Base-by-base conservation (phyloP, 2,113 vertebrate genomes). In the Fregetta grallaria region DNA sequence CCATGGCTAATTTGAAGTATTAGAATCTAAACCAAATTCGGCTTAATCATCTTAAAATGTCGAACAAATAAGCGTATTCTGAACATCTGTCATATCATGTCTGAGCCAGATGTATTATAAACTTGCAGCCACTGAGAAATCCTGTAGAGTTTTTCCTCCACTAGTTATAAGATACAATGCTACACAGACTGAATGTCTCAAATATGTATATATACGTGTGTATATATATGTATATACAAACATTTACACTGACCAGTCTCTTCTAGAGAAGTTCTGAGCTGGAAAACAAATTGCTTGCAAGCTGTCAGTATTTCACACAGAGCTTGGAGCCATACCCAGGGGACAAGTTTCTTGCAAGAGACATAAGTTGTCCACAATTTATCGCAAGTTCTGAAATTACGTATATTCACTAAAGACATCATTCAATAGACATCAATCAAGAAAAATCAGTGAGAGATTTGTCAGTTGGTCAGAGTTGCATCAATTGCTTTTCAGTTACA, bases 1-100 rank as follows among this genome's bases (percentile, higher is more conserved):
- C 77, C 62, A 63, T 61, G 17, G 68, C 72, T 91, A 95, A 88
- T 94, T 92, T 94, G 81, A 93, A 89, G 86, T 91, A 47, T 44
- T 32, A 86, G 73, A 94, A 53, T 68, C 45, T 63, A 76, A 92
- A 87, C 44, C 68, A 90, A 84, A 92, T 87, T 79, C 13, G 5
- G 32, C 44, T 94, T 94, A 63, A 94, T 95, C 56, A 4, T 83
- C 91, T 92, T 94, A 94, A 32, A 45, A 84, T 73, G 73, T 50
- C 11, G 7, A 72, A 91, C 50, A 92, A 95, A 83, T 83, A 92
- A 92, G 32, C 18, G 2, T 78, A 65, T 86, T 97, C 42, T 85
- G 47, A 94, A 76, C 42, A 85, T 75, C 85, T 83, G 56, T 56
- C 77, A 91, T 86, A 76, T 77, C 45, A 26, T 88, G 66, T 92